Base-by-base conservation (phyloP, 2,113 vertebrate species). In the Chauna torquata region DNA sequence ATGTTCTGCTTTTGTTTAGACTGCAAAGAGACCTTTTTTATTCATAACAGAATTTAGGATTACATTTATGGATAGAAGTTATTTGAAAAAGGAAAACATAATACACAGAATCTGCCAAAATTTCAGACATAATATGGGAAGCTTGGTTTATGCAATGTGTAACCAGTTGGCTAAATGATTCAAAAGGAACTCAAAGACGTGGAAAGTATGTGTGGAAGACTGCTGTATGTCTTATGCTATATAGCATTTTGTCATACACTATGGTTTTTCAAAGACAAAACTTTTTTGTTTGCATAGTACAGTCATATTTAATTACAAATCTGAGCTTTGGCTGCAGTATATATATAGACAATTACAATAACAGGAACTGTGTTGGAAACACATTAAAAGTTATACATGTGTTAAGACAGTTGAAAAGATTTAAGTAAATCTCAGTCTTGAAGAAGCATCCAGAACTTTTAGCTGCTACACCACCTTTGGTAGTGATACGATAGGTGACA, bases 1-100 rank as follows among this genome's bases (percentile, higher is more conserved):
- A n/a, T 16, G 64, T 87, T 94, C 92, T 70, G 79, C 82, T 89
- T 93, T 93, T 84, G 44, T 95, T 96, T 90, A 88, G 85, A 89
- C 82, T 86, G 6, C 58, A 84, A 85, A 82, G 78, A 80, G 16
- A 76, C 47, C 28, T 30, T 80, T 91, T 70, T 80, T 72, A 74
- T 90, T 86, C 9, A 36, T 72, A 81, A 55, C 69, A 91, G 81
- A 91, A 95, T 20, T 52, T 38, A 94, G 38, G 12, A 76, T 82
- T 58, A 69, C 47, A 76, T 89, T 75, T 74, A 30, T 27, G 19
- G 18, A 36, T 77, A 81, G 58, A n/a, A 85, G 6, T 57, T 71
- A 57, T 80, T 92, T 38, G 76, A 94, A 96, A 86, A 61, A 84
- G 20, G 32, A 86, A 91, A 92, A 82, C 62, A 66, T 23, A 94